phyloP scores from a whole-genome alignment of 2,888 invertebrate genomes.

The Eupeodes luniger region DNA sequence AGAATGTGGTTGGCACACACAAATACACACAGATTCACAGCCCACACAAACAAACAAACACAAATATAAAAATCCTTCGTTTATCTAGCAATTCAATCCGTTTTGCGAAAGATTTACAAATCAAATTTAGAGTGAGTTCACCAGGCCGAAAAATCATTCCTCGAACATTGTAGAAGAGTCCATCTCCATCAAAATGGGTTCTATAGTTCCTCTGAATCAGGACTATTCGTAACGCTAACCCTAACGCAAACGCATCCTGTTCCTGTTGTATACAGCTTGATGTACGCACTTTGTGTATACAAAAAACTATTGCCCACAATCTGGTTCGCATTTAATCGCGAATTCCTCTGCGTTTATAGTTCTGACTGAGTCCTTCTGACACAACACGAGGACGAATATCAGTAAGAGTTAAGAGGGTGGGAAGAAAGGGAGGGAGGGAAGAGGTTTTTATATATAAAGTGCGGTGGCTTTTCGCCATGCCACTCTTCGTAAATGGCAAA shows the following conservation, averaged over 20 bases:
- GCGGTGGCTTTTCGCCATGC: constrained; percentile 60
- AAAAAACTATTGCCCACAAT: constrained; percentile 73
- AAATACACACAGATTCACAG: neutral
- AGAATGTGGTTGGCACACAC: constrained; percentile 41
- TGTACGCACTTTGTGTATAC: constrained; percentile 73
- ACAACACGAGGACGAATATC: constrained; percentile 49
- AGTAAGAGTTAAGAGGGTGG: neutral
- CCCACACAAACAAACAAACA: constrained; percentile 29
- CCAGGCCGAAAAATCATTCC: constrained; percentile 74
- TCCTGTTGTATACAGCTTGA: neutral
- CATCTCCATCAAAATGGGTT: neutral
- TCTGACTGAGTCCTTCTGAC: constrained; percentile 13
- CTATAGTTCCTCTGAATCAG: neutral
- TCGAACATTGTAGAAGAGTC: constrained; percentile 24
- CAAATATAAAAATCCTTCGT: constrained; percentile 62
- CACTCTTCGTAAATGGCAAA: constrained; percentile 59
- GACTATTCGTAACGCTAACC: neutral
- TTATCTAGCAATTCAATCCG: constrained; percentile 75
- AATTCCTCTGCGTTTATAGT: constrained; percentile 59
- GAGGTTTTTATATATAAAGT: constrained; percentile 30
- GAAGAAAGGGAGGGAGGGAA: neutral
- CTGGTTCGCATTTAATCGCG: constrained; percentile 76
- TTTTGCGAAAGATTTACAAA: constrained; percentile 73
- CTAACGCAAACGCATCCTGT: neutral
- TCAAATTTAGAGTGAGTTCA: constrained; percentile 75